phyloP scores from a whole-genome alignment of 2,888 invertebrate species.

The Acrocyrtus sp. region DNA sequence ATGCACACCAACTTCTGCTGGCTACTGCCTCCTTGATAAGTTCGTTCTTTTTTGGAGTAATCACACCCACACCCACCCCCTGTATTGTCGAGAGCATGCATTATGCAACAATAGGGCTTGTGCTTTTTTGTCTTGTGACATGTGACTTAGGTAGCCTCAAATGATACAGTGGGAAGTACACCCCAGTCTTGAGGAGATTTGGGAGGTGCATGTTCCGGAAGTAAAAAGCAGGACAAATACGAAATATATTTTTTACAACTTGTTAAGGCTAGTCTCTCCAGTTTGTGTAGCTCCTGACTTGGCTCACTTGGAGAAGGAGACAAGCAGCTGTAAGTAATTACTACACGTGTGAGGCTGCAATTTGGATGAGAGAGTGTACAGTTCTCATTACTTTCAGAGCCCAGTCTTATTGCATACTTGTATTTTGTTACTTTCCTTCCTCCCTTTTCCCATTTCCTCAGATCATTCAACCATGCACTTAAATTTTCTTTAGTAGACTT shows the following conservation, averaged over 20 bases:
- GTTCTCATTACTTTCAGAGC: neutral
- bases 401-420: neutral
- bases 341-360: neutral
- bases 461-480: neutral
- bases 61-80: neutral
- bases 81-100: neutral
- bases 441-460: neutral
- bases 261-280: neutral
- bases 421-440: neutral
- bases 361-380: neutral
- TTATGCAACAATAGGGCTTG: conserved; percentile 1
- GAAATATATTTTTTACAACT: neutral
- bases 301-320: no score
- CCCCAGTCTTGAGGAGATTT: no score
- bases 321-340: conserved; percentile 39
- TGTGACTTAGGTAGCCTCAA: no score
- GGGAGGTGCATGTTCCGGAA: neutral
- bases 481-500: neutral
- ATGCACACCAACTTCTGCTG: no score
- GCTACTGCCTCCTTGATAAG: conserved; percentile 4
- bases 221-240: neutral
- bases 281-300: neutral
- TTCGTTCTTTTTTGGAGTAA: neutral
- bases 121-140: neutral
- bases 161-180: neutral